Evolutionary conservation across 1,140 invertebrate genomes (phyloP).

Genomic region (Caligus rogercresseyi): DNA sequence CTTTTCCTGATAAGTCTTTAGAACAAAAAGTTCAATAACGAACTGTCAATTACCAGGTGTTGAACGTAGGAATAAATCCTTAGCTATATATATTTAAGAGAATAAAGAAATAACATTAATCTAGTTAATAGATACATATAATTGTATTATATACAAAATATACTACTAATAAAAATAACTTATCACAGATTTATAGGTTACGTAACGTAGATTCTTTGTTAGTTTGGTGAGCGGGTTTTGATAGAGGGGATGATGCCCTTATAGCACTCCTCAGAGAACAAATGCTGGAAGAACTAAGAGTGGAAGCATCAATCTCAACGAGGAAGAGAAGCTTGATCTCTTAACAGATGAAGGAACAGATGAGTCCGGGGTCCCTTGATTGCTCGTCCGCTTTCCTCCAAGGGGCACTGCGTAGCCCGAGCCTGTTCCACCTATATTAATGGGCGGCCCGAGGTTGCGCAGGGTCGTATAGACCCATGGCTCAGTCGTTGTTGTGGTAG

Average conservation of each 20-base stretch:
- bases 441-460: neutral
- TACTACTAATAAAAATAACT: neutral
- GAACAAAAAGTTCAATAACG: too few relatives aligned
- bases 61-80: too few relatives aligned
- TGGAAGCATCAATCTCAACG: neutral
- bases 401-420: neutral
- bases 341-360: neutral
- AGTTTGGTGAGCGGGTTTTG: neutral
- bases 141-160: neutral
- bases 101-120: too few relatives aligned
- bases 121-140: neutral
- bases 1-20: too few relatives aligned
- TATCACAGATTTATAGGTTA: neutral
- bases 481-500: neutral
- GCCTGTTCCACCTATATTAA: neutral
- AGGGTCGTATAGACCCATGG: neutral
- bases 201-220: neutral
- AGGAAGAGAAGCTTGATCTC: neutral
- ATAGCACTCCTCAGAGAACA: neutral
- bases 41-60: too few relatives aligned
- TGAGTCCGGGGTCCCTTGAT: neutral
- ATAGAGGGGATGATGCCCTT: neutral
- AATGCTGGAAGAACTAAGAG: neutral
- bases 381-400: neutral
- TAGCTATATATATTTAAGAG: too few relatives aligned